Base-by-base conservation (phyloP, 2,113 vertebrate species). In the Rhombomys opimus region DNA sequence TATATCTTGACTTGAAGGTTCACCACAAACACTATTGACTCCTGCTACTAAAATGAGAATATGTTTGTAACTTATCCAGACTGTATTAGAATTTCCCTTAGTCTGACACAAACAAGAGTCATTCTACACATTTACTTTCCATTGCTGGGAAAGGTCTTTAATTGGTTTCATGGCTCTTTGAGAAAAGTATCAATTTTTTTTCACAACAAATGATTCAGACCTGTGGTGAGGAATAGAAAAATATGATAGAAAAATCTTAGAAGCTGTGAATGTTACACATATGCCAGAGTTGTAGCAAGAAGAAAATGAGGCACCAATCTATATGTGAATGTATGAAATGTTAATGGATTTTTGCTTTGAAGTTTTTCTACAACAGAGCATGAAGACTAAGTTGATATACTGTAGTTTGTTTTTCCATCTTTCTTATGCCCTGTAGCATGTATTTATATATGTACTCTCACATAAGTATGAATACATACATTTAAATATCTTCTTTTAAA, bases 141-240 rank as follows among this genome's bases (percentile, higher is more conserved):
- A 30, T 78, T 76, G 17, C 11, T 38, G 38, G 52, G 72, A 94
- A n/a, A 68, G 61, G 46, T 93, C 85, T 97, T 92, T 93, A 92
- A 91, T 90, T 96, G 46, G 75, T 92, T 95, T 41, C 52, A 68
- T 3, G 27, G 41, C 18, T 95, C 38, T 90, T 92, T 76, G 13
- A 91, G 77, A 84, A 89, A 93, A 87, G 32, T 87, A 81, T 94
- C 52, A 54, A 30, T 92, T 97, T 89, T 92, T 95, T 94, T 90
- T 86, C 18, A 88, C 57, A 70, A 67, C 18, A 87, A 81, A 77
- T 94, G 72, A 85, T 65, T 81, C 85, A 46, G 52, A 86, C 38
- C 61, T 81, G 1, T 38, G 35, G 5, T 50, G 18, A 90, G 25
- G 32, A 25, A 46, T 57, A 63, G 30, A 4, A 17, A 87, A 59